These are phyloP conservation scores for Cephus cinctus DNA, from an alignment of 1,140 invertebrate genomes.

Conservation along the genomic window DNA sequence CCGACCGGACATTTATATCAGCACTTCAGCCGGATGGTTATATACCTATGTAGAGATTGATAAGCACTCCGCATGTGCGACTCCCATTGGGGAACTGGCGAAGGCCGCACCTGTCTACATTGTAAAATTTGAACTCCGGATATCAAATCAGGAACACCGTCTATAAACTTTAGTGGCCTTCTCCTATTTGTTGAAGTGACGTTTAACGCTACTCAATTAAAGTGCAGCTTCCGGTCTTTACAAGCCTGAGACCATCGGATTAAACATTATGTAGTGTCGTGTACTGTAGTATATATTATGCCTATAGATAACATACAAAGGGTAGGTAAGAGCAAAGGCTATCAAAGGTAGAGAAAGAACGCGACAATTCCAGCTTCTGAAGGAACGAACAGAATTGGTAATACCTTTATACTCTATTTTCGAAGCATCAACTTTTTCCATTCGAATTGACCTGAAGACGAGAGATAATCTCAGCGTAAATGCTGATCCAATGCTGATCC, in stretches of 20 bases:
- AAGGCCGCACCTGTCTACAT: conserved; percentile 27
- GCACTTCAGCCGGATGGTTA: conserved; percentile 16
- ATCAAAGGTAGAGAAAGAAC: no score
- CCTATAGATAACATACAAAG: no score
- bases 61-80: conserved; percentile 24
- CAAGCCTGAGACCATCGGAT: background rate
- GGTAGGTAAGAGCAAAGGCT: no score
- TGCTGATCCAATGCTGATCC: no score
- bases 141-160: conserved; percentile 22
- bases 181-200: conserved; percentile 26
- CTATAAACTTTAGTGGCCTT: conserved; percentile 40
- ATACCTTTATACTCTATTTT: no score
- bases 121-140: conserved; percentile 34
- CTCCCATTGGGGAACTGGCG: conserved; percentile 4
- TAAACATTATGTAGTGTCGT: no score
- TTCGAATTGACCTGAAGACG: no score
- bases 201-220: conserved; percentile 31
- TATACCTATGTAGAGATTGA: conserved; percentile 24
- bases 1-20: background rate
- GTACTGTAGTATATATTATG: no score
- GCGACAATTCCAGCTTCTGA: background rate
- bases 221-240: conserved; percentile 13
- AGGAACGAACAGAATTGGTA: no score
- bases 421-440: no score
- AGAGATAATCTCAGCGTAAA: no score